Conservation (phyloP, 37 sponge, comb jelly and placozoan species). For the Crambe crambe region DNA sequence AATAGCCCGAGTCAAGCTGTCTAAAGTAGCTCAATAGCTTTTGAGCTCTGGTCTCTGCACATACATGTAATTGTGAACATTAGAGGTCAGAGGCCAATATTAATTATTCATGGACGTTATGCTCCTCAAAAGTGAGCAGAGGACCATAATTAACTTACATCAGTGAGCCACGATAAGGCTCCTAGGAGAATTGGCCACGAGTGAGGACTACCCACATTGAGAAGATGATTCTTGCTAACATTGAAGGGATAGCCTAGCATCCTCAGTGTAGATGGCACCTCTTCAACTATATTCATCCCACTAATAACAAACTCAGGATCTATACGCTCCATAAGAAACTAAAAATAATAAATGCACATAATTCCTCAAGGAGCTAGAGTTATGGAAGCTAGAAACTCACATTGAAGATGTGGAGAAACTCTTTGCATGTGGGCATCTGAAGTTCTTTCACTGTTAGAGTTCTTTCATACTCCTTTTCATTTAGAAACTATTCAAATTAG, state of each 20-base stretch:
- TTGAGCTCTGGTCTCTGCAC: too few relatives aligned
- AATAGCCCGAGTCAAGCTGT: too few relatives aligned
- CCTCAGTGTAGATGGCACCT: constrained; percentile 54
- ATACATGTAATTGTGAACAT: too few relatives aligned
- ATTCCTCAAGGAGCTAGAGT: not conserved
- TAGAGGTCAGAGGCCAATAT: too few relatives aligned
- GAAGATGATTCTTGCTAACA: constrained; percentile 65
- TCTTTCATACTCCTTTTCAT: constrained; percentile 35
- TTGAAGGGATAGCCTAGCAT: constrained; percentile 71
- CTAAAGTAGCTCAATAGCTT: too few relatives aligned
- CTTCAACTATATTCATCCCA: constrained; percentile 76
- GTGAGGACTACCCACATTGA: constrained; percentile 79
- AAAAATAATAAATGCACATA: not conserved
- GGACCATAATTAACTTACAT: too few relatives aligned
- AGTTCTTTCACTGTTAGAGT: constrained; percentile 41
- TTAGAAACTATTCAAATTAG: constrained; percentile 32
- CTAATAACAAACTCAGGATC: constrained; percentile 22
- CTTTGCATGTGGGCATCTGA: constrained; percentile 60
- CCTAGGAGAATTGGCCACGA: constrained; percentile 81
- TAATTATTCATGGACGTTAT: too few relatives aligned
- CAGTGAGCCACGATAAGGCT: constrained; percentile 65
- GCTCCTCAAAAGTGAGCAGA: too few relatives aligned
- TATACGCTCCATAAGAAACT: constrained; percentile 63
- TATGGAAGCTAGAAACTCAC: constrained; percentile 18
- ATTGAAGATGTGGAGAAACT: constrained; percentile 67